phyloP scores from a whole-genome alignment of 2,888 invertebrate genomes.

The Thereva unica region DNA sequence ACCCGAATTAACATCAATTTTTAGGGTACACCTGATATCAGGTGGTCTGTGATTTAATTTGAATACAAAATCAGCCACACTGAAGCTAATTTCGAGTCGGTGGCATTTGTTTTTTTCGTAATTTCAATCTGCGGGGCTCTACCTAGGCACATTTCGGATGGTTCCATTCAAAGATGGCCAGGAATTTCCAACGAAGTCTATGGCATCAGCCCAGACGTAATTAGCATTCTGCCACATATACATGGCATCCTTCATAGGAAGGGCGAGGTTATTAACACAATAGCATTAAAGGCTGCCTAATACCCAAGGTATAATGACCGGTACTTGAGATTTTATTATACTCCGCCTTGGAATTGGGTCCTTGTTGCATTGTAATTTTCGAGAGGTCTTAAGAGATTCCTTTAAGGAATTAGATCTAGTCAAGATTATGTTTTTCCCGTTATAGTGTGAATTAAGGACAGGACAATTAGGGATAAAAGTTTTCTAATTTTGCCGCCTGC shows the following conservation, averaged over 20 bases:
- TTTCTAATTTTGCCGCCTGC: conserved; percentile 14
- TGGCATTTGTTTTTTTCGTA: too few relatives aligned
- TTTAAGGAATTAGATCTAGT: conserved; percentile 24
- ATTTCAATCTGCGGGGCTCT: too few relatives aligned
- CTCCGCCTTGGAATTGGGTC: background rate
- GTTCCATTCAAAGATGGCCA: too few relatives aligned
- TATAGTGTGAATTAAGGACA: conserved; percentile 28
- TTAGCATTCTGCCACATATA: conserved; percentile 11
- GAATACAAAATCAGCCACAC: too few relatives aligned
- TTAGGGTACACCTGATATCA: too few relatives aligned
- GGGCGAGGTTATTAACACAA: conserved; percentile 27
- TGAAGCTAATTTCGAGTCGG: too few relatives aligned
- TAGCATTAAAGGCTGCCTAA: conserved; percentile 19
- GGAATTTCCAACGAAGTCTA: conserved; percentile 12
- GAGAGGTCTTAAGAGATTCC: conserved; percentile 27
- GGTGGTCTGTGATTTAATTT: too few relatives aligned
- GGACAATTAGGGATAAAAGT: conserved; percentile 30
- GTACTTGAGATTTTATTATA: conserved; percentile 32
- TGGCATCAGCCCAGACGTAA: conserved; percentile 13
- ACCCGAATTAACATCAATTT: too few relatives aligned
- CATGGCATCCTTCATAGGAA: background rate
- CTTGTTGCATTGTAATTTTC: conserved; percentile 19
- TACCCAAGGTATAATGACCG: conserved; percentile 15
- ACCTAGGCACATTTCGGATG: too few relatives aligned
- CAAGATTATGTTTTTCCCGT: conserved; percentile 27